phyloP scores from a whole-genome alignment of 2,888 invertebrate genomes.

The Acanthopleura granulata region DNA sequence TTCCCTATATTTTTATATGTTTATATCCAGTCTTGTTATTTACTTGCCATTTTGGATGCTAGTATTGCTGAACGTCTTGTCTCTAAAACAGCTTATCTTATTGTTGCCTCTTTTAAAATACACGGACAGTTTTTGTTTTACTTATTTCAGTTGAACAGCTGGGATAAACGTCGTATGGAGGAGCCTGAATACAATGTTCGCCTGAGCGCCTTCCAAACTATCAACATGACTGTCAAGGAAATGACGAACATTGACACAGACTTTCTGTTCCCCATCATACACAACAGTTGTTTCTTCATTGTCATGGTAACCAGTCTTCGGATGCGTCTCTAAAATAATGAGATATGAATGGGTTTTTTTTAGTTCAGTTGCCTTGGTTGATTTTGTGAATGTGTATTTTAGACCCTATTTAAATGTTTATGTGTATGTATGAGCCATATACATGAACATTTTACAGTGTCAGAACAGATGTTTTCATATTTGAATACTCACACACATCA shows the following conservation, averaged over 20 bases:
- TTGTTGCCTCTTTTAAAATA: not conserved
- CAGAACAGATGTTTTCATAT: too few relatives aligned
- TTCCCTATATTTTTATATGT: too few relatives aligned
- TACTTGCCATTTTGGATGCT: not conserved
- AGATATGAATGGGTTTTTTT: too few relatives aligned
- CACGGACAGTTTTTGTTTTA: not conserved
- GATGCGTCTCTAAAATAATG: too few relatives aligned
- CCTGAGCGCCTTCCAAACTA: constrained; percentile 81
- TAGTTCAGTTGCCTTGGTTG: too few relatives aligned
- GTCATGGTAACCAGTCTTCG: constrained; percentile 70
- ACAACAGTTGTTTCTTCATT: constrained; percentile 86
- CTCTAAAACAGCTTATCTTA: not conserved
- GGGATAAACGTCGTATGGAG: constrained; percentile 89
- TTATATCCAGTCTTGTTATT: too few relatives aligned
- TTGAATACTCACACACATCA: too few relatives aligned
- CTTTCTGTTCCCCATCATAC: constrained; percentile 77
- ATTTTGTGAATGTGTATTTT: too few relatives aligned
- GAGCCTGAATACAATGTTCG: constrained; percentile 91
- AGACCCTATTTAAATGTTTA: too few relatives aligned
- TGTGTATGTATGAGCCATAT: too few relatives aligned
- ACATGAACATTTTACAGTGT: too few relatives aligned
- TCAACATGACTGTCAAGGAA: constrained; percentile 73
- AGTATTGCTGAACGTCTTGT: not conserved
- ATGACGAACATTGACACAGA: constrained; percentile 77
- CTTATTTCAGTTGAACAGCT: constrained; percentile 82